Percentiles rank a stretch among this genome's conserved stretches.
Conservation (phyloP, 2,113 vertebrate species). For the Gobio gobio region DNA sequence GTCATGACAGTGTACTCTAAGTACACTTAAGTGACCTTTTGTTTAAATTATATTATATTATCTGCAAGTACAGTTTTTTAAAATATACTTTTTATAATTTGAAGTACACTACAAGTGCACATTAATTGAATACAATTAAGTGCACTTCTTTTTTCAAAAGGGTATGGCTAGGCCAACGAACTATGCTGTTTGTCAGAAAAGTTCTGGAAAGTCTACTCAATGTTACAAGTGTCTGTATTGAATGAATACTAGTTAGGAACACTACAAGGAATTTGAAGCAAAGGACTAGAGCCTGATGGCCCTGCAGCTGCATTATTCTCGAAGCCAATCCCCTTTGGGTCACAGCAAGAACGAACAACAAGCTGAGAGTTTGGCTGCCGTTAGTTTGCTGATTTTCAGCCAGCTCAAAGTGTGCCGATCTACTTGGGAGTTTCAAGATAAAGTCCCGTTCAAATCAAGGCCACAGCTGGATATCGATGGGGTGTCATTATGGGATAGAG, state of each 20-base stretch:
- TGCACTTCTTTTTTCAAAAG: neutral
- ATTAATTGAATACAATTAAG: neutral
- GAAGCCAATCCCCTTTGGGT: constrained; percentile 30
- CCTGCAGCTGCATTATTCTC: constrained; percentile 33
- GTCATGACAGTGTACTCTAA: constrained; percentile 6
- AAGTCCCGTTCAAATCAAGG: constrained; percentile 54
- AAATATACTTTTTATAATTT: no score
- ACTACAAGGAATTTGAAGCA: neutral
- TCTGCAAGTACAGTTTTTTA: no score
- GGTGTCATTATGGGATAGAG: constrained; percentile 74
- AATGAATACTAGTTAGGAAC: neutral
- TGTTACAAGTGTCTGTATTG: neutral
- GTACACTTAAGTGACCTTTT: neutral
- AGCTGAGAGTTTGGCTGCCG: constrained; percentile 2
- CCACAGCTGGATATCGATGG: constrained; percentile 70
- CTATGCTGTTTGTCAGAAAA: neutral
- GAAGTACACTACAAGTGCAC: neutral
- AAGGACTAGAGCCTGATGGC: neutral
- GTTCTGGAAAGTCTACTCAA: neutral
- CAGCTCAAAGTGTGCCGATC: neutral
- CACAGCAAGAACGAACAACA: constrained; percentile 25
- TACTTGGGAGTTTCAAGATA: constrained; percentile 25
- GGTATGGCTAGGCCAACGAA: neutral
- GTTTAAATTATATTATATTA: neutral
- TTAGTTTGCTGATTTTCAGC: neutral